Percentiles rank a stretch among this genome's conserved stretches.
phyloP scores from a whole-genome alignment of 2,113 vertebrate genomes.

The Hystrix cristata region DNA sequence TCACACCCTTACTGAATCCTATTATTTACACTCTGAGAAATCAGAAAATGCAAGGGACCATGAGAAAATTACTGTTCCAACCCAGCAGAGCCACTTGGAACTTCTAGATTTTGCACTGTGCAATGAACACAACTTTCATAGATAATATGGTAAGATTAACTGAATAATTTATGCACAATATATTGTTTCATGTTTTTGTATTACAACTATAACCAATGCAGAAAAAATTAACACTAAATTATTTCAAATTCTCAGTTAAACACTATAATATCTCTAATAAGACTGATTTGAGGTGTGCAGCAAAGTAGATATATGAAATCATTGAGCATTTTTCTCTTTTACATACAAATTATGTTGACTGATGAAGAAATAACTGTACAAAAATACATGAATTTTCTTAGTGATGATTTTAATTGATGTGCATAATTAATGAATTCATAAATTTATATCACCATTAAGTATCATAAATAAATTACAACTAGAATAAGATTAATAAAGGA shows the following conservation, averaged over 20 bases:
- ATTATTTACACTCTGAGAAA: slow-evolving; percentile 68
- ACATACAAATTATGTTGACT: not conserved
- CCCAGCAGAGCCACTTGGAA: not conserved
- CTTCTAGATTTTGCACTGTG: not conserved
- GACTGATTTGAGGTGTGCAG: not conserved
- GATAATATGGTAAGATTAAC: not conserved
- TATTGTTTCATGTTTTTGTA: not conserved
- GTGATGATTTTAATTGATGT: not conserved
- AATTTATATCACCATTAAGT: not conserved
- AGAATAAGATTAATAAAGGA: not conserved
- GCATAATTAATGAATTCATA: not conserved
- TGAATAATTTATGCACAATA: not conserved
- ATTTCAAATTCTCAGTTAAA: not conserved
- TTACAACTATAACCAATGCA: not conserved
- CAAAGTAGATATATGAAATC: not conserved
- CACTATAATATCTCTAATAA: not conserved
- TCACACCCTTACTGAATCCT: slow-evolving; percentile 81
- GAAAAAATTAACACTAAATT: not conserved
- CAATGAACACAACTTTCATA: not conserved
- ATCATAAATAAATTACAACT: not conserved
- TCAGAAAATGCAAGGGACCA: not conserved
- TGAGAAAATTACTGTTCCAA: not conserved
- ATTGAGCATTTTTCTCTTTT: not conserved
- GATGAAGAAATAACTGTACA: not conserved
- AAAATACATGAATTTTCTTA: not conserved